A percentile compares a stretch with the other conserved stretches of the same genome.
phyloP scores from a whole-genome alignment of 1,140 invertebrate species.

The Oryzaephilus surinamensis region DNA sequence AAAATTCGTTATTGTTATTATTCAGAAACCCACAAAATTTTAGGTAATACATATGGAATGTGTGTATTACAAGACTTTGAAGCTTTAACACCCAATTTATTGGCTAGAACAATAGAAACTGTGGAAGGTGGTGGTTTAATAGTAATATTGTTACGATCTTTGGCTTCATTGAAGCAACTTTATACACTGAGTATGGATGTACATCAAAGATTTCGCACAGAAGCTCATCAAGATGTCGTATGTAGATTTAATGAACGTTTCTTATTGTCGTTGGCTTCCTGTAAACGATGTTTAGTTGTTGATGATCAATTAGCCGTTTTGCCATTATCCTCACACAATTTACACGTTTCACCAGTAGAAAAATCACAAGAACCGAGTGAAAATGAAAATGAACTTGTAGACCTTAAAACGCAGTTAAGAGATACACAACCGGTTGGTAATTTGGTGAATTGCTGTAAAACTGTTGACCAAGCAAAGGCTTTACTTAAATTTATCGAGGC shows the following conservation, averaged over 20 bases:
- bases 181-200: constrained; percentile 99
- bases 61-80: constrained; percentile 98
- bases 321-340: constrained; percentile 82
- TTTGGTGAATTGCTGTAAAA: constrained; percentile 86
- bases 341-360: constrained; percentile 64
- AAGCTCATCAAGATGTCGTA: constrained; percentile 85
- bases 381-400: constrained; percentile 49
- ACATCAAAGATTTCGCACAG: constrained; percentile 86
- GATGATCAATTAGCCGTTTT: constrained; percentile 90
- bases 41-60: constrained; percentile 97
- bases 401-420: constrained; percentile 58
- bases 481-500: constrained; percentile 91
- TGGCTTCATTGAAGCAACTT: constrained; percentile 86
- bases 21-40: constrained; percentile 92
- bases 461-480: constrained; percentile 88
- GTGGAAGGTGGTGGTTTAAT: constrained; percentile 96
- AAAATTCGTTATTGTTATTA: constrained; percentile 98
- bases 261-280: constrained; percentile 81
- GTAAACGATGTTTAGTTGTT: constrained; percentile 79
- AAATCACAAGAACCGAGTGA: constrained; percentile 32
- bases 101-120: constrained; percentile 96
- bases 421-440: constrained; percentile 86
- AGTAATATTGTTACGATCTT: constrained; percentile 73
- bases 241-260: constrained; percentile 96
- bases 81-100: constrained; percentile 94